Base-by-base conservation (phyloP, 1,140 invertebrate species). In the Heterodera schachtii region DNA sequence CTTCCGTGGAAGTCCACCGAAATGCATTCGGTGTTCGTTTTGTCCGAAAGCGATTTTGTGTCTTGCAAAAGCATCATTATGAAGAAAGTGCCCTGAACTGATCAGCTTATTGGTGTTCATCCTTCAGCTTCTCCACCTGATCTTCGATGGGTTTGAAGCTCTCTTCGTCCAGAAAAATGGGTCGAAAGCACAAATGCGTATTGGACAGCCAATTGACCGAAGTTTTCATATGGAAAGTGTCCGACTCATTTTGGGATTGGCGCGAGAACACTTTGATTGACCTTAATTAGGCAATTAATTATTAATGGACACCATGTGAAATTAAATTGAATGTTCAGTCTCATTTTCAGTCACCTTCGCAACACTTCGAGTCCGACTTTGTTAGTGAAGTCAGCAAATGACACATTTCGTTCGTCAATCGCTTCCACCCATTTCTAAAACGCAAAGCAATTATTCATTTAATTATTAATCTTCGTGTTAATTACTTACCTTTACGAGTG, bases 101-200 rank as follows among this genome's bases (percentile, higher is more conserved):
- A 31, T 31, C 31, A 82, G 21, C n/a, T 73, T n/a, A 13, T 21
- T 3, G 67, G 11, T 19, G 47, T 1, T 4, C 43, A 19, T 60
- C 43, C 21, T 43, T 31, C 16, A 76, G 31, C 47, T 64, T 46
- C 46, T 44, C n/a, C 9, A 89, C 86, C 74, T 88, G 87, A 31
- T 88, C 87, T 16, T 89, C 78, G 69, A 88, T 88, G 11, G 71
- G 47, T 52, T 84, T 79, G 81, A 82, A 87, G 66, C 87, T 87
- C 3, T 84, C 82, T 16, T 77, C 64, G 79, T 87, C 73, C 19
- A 19, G 78, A 21, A 87, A 87, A 57, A 73, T 66, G 1, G 87
- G 87, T 64, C 88, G 87, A 43, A 87, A 88, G 73, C 87, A 88
- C 19, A 88, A 81, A 67, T 87, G 81, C 81, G 85, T 85, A 66